Evolutionary conservation across 2,113 vertebrate species (phyloP), one percentile per base, ranked within the genome.

Genomic region (Capreolus pygargus): DNA sequence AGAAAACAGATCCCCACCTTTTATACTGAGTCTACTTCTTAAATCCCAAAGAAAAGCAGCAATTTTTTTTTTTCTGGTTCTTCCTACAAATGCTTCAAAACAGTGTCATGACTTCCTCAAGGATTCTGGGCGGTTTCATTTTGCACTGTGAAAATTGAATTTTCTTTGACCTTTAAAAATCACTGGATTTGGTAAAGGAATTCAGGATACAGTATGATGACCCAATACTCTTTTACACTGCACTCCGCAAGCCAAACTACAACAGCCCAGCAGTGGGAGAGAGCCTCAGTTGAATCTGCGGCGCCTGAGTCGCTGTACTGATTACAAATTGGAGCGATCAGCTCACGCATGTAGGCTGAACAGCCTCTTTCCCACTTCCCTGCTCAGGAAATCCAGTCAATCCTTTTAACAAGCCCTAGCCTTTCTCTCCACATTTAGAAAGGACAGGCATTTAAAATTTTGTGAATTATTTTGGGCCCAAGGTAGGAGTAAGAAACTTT

Each of bases 101-200:
- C 50, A n/a, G 25, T 47, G 23, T 52, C 21, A 74, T 87, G 30
- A 70, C 17, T 64, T 95, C 60, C n/a, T 36, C 2, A 60, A 93
- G 27, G 45, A 95, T 96, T 87, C 23, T 76, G 14, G 36, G 57
- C 10, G 90, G 45, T 50, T 64, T 92, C 25, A 21, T 47, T 88
- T 52, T 82, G 19, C 67, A 89, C 52, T 43, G 17, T 39, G 28
- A 86, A 94, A 87, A 81, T 0, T 55, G 50, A 58, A 36, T 47
- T 70, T 94, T 79, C 67, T 86, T 70, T 86, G n/a, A 84, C 39
- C n/a, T 85, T 96, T 95, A 52, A 54, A 86, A 88, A 23, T 76
- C 21, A 86, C 33, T 55, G 64, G 17, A 30, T 52, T 89, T 92
- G 25, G 16, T 55, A 61, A 79, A 97, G 67, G 36, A 96, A 70